Percentiles rank a stretch among this genome's conserved stretches.
Evolutionary conservation across 2,113 vertebrate genomes (phyloP).

Genomic region (Pholis gunnellus): DNA sequence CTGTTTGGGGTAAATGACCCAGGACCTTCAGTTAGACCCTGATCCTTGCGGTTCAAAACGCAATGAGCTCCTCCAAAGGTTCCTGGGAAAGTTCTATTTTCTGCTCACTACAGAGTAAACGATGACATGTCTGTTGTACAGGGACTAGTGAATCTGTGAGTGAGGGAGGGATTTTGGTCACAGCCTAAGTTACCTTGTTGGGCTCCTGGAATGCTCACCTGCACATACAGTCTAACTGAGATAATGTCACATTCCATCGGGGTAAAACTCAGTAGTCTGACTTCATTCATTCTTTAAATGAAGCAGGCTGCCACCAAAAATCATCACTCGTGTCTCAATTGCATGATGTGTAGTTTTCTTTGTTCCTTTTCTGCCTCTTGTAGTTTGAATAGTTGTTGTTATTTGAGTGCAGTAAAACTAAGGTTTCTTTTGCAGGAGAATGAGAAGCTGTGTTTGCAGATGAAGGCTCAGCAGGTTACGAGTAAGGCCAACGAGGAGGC

Average conservation of each 20-base stretch:
- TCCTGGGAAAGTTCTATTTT: not conserved
- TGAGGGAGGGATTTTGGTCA: not conserved
- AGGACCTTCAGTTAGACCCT: too few relatives aligned
- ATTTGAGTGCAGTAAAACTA: not conserved
- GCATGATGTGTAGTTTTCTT: not conserved
- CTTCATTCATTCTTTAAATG: not conserved
- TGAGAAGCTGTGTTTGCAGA: conserved; percentile 90
- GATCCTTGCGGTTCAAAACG: too few relatives aligned
- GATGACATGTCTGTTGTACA: too few relatives aligned
- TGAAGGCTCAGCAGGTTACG: conserved; percentile 89
- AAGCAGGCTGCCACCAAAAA: not conserved
- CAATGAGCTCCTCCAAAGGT: too few relatives aligned
- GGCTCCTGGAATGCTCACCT: too few relatives aligned
- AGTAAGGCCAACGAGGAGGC: conserved; percentile 90
- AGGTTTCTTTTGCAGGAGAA: conserved; percentile 87
- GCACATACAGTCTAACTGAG: not conserved
- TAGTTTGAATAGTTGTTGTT: not conserved
- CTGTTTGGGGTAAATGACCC: too few relatives aligned
- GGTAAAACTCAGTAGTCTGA: not conserved
- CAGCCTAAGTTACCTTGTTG: not conserved
- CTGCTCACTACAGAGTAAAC: not conserved
- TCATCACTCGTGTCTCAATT: not conserved
- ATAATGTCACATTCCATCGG: not conserved
- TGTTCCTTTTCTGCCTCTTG: not conserved
- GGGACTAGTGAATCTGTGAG: not conserved